Evolutionary conservation across 2,888 invertebrate species (phyloP).

Genomic region (Leptopilina syphax): DNA sequence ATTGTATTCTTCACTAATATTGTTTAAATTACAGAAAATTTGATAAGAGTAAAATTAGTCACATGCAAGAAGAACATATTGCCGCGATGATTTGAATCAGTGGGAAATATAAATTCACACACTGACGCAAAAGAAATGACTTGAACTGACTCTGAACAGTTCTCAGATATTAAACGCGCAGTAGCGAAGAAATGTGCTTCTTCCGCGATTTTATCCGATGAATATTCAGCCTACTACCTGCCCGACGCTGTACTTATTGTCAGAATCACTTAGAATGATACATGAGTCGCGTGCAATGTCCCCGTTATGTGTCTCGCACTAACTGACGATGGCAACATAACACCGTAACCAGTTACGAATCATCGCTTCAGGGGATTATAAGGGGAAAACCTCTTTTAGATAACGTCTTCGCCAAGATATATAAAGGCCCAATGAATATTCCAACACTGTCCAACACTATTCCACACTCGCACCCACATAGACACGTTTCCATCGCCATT

Average conservation of each 20-base stretch:
- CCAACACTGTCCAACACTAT: neutral
- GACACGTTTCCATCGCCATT: neutral
- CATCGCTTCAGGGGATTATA: constrained; percentile 4
- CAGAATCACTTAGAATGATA: constrained; percentile 72
- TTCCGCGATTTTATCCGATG: constrained; percentile 68
- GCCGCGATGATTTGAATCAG: too few relatives aligned
- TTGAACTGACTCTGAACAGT: constrained; percentile 61
- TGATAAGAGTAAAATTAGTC: too few relatives aligned
- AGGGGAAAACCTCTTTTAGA: constrained; percentile 30
- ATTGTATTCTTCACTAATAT: too few relatives aligned
- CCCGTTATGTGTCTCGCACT: constrained; percentile 59
- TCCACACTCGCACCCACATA: neutral
- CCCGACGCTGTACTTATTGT: constrained; percentile 60
- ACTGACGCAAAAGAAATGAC: constrained; percentile 61
- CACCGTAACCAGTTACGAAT: constrained; percentile 20
- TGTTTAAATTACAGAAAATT: too few relatives aligned
- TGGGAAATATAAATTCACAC: neutral
- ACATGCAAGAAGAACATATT: too few relatives aligned
- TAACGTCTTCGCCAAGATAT: constrained; percentile 26
- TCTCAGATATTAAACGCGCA: constrained; percentile 58
- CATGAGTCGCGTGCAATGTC: constrained; percentile 68
- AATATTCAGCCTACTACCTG: constrained; percentile 66
- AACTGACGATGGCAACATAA: constrained; percentile 54
- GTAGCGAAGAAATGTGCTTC: constrained; percentile 59
- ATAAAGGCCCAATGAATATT: constrained; percentile 20